These are phyloP conservation scores for Mesocricetus auratus DNA, from an alignment of 2,113 vertebrate genomes.

Conservation along the genomic window DNA sequence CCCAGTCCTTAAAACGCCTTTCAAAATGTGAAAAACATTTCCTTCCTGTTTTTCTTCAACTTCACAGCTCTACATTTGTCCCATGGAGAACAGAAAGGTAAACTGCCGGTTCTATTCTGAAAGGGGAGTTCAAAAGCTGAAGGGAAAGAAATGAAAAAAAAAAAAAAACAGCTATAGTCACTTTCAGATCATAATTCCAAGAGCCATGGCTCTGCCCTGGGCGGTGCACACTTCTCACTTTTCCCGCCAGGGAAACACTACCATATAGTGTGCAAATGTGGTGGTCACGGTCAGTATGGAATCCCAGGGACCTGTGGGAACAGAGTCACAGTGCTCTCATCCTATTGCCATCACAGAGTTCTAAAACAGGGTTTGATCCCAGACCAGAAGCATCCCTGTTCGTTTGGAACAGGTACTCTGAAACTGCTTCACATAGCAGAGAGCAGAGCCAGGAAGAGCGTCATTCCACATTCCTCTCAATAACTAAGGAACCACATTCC, in stretches of 20 bases:
- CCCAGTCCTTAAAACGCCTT: background rate
- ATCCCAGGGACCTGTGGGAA: background rate
- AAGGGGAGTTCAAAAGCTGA: conserved; percentile 37
- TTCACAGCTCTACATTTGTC: background rate
- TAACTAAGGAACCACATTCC: background rate
- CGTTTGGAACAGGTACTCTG: background rate
- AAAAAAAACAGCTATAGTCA: background rate
- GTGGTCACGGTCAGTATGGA: background rate
- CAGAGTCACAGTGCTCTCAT: background rate
- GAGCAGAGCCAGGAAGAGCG: background rate
- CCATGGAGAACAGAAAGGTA: background rate
- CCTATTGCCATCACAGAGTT: background rate
- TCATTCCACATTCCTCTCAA: background rate
- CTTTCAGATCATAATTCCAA: conserved; percentile 27
- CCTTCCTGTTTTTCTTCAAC: background rate
- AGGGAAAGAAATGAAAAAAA: background rate
- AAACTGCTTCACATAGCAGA: background rate
- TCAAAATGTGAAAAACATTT: background rate
- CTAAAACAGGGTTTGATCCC: background rate
- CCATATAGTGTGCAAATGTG: conserved; percentile 9
- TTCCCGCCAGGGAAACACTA: background rate
- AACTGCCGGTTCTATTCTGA: background rate
- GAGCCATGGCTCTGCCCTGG: background rate
- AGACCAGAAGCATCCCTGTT: background rate
- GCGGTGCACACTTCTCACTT: background rate